phyloP scores from a whole-genome alignment of 37 sponge, comb jelly and placozoan species.

The Lycopodina hypogea region DNA sequence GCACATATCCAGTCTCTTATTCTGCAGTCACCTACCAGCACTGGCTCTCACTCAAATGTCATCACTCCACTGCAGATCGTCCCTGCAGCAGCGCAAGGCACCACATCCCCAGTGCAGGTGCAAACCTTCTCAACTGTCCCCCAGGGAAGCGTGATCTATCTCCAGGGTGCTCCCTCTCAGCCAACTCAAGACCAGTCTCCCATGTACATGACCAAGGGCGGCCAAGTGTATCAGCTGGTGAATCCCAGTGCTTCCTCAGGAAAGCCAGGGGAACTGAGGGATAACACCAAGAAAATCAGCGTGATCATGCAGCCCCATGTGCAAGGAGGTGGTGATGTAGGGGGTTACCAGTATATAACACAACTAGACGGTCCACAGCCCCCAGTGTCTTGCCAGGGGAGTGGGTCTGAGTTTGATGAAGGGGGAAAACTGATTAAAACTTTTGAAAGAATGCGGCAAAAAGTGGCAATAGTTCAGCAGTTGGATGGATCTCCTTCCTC shows the following conservation, averaged over 20 bases:
- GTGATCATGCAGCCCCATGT: constrained; percentile 42
- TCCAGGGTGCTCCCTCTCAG: constrained; percentile 26
- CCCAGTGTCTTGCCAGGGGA: not conserved
- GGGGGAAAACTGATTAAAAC: constrained; percentile 24
- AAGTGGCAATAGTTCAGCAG: not conserved
- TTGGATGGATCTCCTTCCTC: not conserved
- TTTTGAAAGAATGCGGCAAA: constrained; percentile 2
- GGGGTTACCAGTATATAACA: constrained; percentile 33
- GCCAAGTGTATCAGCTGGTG: constrained; percentile 29
- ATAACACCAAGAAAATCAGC: constrained; percentile 47
- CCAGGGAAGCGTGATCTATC: constrained; percentile 21
- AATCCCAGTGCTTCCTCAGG: constrained; percentile 2
- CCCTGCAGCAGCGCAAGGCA: not conserved
- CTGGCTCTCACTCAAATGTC: not conserved
- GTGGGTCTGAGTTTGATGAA: not conserved
- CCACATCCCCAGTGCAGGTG: not conserved
- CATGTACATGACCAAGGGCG: constrained; percentile 9
- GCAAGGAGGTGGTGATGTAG: constrained; percentile 3
- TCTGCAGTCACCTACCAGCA: not conserved
- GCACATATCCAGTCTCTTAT: constrained; percentile 12
- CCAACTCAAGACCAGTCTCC: not conserved
- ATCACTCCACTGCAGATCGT: constrained; percentile 39
- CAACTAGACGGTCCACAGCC: constrained; percentile 54
- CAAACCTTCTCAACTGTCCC: constrained; percentile 1
- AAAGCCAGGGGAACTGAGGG: not conserved